Base-by-base conservation (phyloP, 2,113 vertebrate genomes). In the Dicerorhinus sumatrensis region DNA sequence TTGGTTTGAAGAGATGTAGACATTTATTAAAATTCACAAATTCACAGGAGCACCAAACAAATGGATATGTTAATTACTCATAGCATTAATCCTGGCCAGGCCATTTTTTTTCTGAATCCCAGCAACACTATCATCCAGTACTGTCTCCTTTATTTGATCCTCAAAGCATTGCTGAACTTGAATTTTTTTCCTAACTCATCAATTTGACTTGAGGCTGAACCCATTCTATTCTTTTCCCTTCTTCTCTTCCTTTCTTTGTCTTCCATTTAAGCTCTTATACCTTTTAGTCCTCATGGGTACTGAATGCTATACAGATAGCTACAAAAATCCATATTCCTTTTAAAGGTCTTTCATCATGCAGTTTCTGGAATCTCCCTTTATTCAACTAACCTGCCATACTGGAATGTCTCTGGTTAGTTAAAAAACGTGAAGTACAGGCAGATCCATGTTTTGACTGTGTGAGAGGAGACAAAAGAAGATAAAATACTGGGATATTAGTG, bases 151-250 rank as follows among this genome's bases (percentile, higher is more conserved):
- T 6, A 48, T 48, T 36, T 67, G 29, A 58, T 62, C 56, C 73
- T 91, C 23, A 83, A 51, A 79, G 46, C 3, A 31, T 42, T 56
- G 25, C 5, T 89, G 29, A 77, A 69, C 83, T 65, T 89, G 25
- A 89, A 42, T 96, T 91, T 83, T 95, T 36, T 81, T 95, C 25
- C 33, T 89, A 79, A 65, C 4, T 96, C 17, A 46, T 63, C 27
- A 76, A 8, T 73, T 83, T 93, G 42, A 8, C 63, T 85, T 93
- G 29, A 93, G 25, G 12, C 8, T 83, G 16, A 89, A 87, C 14
- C 7, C 27, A 46, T 67, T 56, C 21, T 58, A 25, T 87, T 91
- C 10, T 80, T 89, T 46, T 14, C 39, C 3, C 54, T 62, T 67
- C 29, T 67, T 8, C 42, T 63, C 2, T 18, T 54, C 2, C 23